Conservation (phyloP, 2,113 vertebrate genomes). For the Propithecus coquereli region DNA sequence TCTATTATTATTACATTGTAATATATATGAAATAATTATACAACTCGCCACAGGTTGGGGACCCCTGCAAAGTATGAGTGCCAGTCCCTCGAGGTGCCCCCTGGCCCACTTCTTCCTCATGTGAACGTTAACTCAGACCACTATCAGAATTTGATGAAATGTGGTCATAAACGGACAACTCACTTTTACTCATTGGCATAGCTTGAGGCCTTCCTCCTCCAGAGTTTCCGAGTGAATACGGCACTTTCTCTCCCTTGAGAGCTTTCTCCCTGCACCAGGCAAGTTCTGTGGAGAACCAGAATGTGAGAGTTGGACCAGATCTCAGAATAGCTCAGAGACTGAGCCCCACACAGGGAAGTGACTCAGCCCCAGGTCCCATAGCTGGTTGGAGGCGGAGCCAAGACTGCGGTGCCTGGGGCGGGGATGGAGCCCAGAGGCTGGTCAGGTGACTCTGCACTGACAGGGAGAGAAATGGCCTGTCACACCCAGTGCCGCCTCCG, state of each 20-base stretch:
- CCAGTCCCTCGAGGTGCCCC: background rate
- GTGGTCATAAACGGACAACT: background rate
- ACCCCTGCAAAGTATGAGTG: background rate
- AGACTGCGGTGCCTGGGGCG: background rate
- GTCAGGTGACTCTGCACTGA: background rate
- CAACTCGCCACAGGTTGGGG: too few species aligned
- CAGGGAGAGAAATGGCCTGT: accelerated
- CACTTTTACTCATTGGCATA: background rate
- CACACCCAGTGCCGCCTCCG: accelerated
- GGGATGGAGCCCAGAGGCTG: background rate
- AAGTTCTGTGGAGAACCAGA: background rate
- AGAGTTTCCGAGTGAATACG: background rate
- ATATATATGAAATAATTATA: too few species aligned
- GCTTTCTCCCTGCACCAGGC: background rate
- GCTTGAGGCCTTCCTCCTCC: background rate
- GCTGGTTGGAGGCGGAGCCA: background rate
- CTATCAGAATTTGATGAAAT: background rate
- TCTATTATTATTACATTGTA: too few species aligned
- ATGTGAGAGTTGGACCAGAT: background rate
- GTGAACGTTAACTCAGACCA: background rate
- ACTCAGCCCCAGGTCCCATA: background rate
- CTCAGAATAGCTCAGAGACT: background rate
- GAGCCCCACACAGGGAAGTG: background rate
- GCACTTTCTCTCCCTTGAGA: background rate
- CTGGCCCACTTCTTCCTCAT: background rate